These are phyloP conservation scores for Orthonevra nobilis DNA, from an alignment of 2,888 invertebrate genomes.

Conservation along the genomic window DNA sequence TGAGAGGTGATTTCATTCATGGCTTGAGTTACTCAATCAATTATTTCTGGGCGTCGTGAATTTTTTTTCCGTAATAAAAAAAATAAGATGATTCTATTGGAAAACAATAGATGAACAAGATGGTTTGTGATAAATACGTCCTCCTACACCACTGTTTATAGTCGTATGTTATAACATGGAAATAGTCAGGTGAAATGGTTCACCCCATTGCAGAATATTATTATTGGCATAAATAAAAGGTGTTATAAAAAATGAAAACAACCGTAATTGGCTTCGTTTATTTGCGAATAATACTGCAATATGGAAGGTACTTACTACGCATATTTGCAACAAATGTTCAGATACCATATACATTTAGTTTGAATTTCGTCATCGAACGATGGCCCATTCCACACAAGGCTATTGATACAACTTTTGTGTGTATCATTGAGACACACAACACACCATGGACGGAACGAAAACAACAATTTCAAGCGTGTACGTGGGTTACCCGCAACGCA, in stretches of 20 bases:
- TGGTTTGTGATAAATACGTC: too few relatives aligned
- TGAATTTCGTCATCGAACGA: conserved; percentile 57
- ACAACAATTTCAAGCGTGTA: conserved; percentile 21
- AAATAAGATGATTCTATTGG: too few relatives aligned
- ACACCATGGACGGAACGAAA: too few relatives aligned
- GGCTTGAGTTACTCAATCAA: conserved; percentile 2
- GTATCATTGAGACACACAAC: neutral
- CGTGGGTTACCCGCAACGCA: conserved; percentile 42
- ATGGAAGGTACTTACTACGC: conserved; percentile 10
- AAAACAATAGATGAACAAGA: too few relatives aligned
- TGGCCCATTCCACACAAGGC: conserved; percentile 47
- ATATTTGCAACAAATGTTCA: conserved; percentile 8
- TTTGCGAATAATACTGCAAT: neutral
- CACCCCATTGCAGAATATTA: conserved; percentile 17
- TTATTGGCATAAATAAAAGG: conserved; percentile 14
- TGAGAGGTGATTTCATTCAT: conserved; percentile 18
- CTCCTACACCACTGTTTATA: too few relatives aligned
- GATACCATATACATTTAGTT: conserved; percentile 7
- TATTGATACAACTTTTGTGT: conserved; percentile 44
- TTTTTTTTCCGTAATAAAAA: too few relatives aligned
- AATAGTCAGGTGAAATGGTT: conserved; percentile 24
- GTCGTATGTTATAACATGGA: neutral
- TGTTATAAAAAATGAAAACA: conserved; percentile 4
- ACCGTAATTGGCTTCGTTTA: conserved; percentile 2
- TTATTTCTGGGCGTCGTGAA: neutral